Evolutionary conservation across 2,888 invertebrate genomes (phyloP).

Genomic region (Cheiracanthium punctorium): DNA sequence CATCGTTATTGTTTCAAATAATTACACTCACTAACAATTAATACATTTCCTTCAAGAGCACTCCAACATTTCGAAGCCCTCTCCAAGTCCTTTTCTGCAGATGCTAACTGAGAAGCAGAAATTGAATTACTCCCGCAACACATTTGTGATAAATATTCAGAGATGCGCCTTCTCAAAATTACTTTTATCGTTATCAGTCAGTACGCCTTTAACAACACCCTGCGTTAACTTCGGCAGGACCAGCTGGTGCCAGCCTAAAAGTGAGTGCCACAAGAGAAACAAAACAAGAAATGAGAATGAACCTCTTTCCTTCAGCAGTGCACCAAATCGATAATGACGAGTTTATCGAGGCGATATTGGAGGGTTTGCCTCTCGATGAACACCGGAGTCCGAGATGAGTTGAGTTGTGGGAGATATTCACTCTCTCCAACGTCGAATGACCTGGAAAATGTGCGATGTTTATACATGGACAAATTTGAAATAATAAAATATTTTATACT

Average conservation of each 20-base stretch:
- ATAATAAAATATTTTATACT: too few relatives aligned
- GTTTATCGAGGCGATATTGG: neutral
- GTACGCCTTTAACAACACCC: neutral
- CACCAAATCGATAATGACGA: neutral
- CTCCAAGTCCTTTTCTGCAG: too few relatives aligned
- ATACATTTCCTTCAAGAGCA: too few relatives aligned
- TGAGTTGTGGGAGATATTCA: neutral
- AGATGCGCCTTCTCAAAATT: neutral
- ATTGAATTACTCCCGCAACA: too few relatives aligned
- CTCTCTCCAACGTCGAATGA: neutral
- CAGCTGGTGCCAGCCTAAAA: neutral
- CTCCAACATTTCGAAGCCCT: too few relatives aligned
- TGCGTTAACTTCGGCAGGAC: neutral
- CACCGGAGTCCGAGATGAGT: neutral
- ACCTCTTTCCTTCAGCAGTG: neutral
- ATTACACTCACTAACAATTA: too few relatives aligned
- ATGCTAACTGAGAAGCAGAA: too few relatives aligned
- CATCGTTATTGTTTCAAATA: too few relatives aligned
- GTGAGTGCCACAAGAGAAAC: neutral
- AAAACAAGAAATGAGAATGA: neutral
- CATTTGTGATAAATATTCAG: neutral
- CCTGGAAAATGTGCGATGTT: neutral
- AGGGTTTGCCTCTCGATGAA: neutral
- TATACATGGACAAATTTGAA: too few relatives aligned
- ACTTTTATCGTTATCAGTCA: neutral